Conservation (phyloP, 92 coral and sea anemone species). For the Palythoa grandiflora region DNA sequence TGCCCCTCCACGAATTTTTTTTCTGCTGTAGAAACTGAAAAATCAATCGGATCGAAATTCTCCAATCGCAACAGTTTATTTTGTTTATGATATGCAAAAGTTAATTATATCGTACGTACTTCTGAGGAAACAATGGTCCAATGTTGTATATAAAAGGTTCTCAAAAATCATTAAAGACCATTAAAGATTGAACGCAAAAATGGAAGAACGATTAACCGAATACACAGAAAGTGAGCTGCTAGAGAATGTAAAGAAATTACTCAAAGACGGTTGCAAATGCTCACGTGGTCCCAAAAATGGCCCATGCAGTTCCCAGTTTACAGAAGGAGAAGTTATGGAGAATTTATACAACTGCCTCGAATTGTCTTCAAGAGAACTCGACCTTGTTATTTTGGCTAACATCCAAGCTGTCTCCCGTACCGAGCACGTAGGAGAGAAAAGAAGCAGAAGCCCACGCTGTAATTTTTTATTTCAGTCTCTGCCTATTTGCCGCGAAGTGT, state of each 20-base stretch:
- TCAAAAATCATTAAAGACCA: neutral
- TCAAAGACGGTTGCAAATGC: neutral
- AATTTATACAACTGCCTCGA: neutral
- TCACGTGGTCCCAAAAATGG: slow-evolving; percentile 1
- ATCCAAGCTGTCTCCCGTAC: neutral
- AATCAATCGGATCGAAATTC: neutral
- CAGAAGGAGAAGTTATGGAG: neutral
- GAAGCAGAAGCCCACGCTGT: neutral
- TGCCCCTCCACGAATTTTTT: neutral
- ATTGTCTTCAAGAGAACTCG: neutral
- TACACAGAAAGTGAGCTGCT: slow-evolving; percentile 1
- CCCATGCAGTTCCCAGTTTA: neutral
- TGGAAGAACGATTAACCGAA: slow-evolving; percentile 4
- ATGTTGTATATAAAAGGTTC: neutral
- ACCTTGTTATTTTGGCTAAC: slow-evolving; percentile 4
- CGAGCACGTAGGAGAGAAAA: neutral
- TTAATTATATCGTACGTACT: neutral
- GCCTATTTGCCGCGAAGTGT: neutral
- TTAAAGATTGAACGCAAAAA: neutral
- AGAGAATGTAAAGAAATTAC: neutral
- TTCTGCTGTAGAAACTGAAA: neutral
- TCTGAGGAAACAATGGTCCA: neutral
- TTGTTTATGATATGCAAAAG: neutral
- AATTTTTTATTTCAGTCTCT: neutral
- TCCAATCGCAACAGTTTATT: slow-evolving; percentile 7